Percentiles rank a stretch among this genome's conserved stretches.
Evolutionary conservation across 2,113 vertebrate species (phyloP).

Genomic region (Clarias gariepinus): DNA sequence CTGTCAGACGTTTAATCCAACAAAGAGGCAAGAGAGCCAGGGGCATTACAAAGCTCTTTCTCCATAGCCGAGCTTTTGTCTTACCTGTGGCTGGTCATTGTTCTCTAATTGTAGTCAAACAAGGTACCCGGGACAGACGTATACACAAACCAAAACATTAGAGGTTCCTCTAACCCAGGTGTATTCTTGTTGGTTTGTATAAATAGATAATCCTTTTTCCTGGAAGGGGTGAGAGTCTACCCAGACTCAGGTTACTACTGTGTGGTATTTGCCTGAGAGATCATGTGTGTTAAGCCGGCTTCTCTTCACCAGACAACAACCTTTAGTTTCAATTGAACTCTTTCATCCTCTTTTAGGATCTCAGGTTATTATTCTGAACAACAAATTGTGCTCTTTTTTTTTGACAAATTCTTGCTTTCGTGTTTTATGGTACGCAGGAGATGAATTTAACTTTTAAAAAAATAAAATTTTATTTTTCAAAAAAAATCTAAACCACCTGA

Average conservation of each 20-base stretch:
- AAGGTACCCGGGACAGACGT: conserved; percentile 20
- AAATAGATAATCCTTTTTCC: conserved; percentile 62
- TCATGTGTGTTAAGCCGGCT: conserved; percentile 55
- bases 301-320: conserved; percentile 38
- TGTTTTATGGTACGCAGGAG: conserved; percentile 49
- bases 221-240: conserved; percentile 30
- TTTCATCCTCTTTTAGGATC: conserved; percentile 41
- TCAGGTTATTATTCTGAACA: conserved; percentile 29
- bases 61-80: conserved; percentile 32
- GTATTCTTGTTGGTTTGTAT: conserved; percentile 52
- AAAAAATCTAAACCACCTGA: not conserved
- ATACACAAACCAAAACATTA: conserved; percentile 36
- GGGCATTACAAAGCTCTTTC: conserved; percentile 30
- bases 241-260: conserved; percentile 62
- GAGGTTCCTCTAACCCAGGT: conserved; percentile 56
- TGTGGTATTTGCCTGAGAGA: conserved; percentile 52
- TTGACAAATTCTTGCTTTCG: conserved; percentile 52
- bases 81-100: conserved; percentile 38
- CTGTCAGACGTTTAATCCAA: conserved; percentile 6
- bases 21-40: not conserved
- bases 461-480: not conserved
- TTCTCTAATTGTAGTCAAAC: conserved; percentile 29
- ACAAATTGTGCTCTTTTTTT: conserved; percentile 60
- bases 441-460: conserved; percentile 17
- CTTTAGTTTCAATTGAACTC: conserved; percentile 15